Conservation (phyloP, 2,888 invertebrate genomes). For the Xestia c-nigrum region DNA sequence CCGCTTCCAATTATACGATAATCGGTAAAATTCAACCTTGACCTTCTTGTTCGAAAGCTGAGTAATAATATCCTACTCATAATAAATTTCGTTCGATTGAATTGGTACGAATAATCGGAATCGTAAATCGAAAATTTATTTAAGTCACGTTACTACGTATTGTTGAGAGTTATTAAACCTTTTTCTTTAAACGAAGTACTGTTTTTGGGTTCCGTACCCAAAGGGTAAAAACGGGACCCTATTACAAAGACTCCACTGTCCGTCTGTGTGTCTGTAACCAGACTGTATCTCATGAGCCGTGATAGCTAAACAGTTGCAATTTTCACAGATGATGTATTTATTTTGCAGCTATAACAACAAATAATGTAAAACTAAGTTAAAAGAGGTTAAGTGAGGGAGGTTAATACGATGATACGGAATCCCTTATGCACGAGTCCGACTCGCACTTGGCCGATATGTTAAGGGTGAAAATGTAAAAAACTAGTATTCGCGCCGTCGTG, state of each 20-base stretch:
- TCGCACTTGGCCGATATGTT: not conserved
- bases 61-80: conserved; percentile 21
- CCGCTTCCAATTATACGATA: conserved; percentile 21
- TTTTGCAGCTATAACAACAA: too few species aligned
- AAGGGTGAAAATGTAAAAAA: not conserved
- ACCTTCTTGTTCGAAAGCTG: conserved; percentile 24
- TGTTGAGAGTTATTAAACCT: conserved; percentile 28
- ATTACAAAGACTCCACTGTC: too few species aligned
- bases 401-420: too few species aligned
- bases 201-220: conserved; percentile 2
- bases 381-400: too few species aligned
- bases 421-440: too few species aligned
- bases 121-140: conserved; percentile 47
- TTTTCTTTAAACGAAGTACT: conserved; percentile 12
- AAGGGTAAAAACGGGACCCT: too few species aligned
- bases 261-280: too few species aligned
- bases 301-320: too few species aligned
- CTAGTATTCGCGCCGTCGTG: not conserved
- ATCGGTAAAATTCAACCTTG: conserved; percentile 26
- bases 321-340: too few species aligned
- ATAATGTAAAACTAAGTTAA: too few species aligned
- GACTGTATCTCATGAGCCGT: too few species aligned
- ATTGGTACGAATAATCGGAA: conserved; percentile 54
- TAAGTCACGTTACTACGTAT: conserved; percentile 36
- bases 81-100: conserved; percentile 49